Conservation (phyloP, 1,140 invertebrate genomes). For the Arctopsyche grandis region DNA sequence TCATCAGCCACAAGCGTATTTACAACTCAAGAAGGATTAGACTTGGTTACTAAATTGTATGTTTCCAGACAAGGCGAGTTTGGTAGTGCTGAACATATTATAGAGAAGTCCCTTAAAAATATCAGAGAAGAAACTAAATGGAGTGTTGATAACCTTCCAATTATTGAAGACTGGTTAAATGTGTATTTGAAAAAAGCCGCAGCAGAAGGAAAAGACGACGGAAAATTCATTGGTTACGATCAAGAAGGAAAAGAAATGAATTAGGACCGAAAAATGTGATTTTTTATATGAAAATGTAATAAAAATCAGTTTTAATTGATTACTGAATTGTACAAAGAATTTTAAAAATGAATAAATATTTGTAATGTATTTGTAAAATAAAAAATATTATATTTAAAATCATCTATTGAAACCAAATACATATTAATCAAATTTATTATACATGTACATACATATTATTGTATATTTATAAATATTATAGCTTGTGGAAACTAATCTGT, state of each 20-base stretch:
- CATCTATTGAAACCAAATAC: too few relatives aligned
- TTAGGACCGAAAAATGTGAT: too few relatives aligned
- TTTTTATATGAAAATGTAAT: too few relatives aligned
- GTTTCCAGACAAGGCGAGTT: slow-evolving; percentile 70
- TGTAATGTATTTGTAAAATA: too few relatives aligned
- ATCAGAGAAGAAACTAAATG: slow-evolving; percentile 76
- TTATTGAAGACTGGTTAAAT: slow-evolving; percentile 75
- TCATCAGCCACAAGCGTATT: slow-evolving; percentile 76
- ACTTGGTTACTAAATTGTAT: slow-evolving; percentile 73
- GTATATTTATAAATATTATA: too few relatives aligned
- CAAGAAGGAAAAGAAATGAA: slow-evolving; percentile 30
- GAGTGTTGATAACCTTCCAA: slow-evolving; percentile 75
- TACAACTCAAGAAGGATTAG: slow-evolving; percentile 75
- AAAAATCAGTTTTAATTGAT: too few relatives aligned
- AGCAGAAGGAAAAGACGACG: slow-evolving; percentile 51
- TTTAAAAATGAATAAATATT: too few relatives aligned
- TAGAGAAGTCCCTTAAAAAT: slow-evolving; percentile 73
- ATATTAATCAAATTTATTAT: too few relatives aligned
- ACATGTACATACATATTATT: too few relatives aligned
- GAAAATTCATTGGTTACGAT: slow-evolving; percentile 55
- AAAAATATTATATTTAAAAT: too few relatives aligned
- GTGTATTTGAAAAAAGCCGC: slow-evolving; percentile 60
- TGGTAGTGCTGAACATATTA: slow-evolving; percentile 73
- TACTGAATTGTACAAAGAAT: too few relatives aligned
- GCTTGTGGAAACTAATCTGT: too few relatives aligned